Evolutionary conservation across 2,113 vertebrate species (phyloP).

Genomic region (Passerina amoena): DNA sequence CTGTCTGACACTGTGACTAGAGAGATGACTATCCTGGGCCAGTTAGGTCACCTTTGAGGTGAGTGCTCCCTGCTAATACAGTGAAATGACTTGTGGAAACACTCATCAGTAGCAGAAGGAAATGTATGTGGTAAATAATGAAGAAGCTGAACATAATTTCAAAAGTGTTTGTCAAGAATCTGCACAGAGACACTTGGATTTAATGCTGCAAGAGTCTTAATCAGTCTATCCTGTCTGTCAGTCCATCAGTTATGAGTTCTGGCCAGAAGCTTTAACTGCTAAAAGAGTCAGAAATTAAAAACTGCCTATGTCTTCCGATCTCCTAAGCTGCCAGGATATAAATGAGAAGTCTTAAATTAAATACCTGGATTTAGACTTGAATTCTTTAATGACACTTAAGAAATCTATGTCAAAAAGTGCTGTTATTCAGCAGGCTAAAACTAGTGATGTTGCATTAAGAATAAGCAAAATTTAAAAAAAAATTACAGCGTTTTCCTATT

Average conservation of each 20-base stretch:
- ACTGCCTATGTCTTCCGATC: background rate
- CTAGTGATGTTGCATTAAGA: background rate
- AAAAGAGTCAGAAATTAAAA: background rate
- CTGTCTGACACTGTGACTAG: background rate
- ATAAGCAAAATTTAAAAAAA: background rate
- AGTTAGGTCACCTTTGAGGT: slow-evolving; percentile 37
- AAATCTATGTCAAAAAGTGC: background rate
- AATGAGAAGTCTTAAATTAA: background rate
- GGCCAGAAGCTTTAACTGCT: background rate
- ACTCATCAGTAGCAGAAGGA: background rate
- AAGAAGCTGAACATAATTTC: background rate
- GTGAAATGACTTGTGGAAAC: background rate
- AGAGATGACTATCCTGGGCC: background rate
- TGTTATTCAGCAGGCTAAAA: background rate
- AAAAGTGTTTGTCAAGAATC: background rate
- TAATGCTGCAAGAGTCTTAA: background rate
- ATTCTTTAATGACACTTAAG: background rate
- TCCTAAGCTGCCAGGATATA: background rate
- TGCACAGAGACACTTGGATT: background rate
- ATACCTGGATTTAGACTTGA: background rate
- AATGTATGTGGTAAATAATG: background rate
- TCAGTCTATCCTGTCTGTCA: background rate
- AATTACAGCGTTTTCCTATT: background rate
- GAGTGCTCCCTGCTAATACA: background rate
- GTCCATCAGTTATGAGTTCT: background rate